A percentile compares a stretch with the other conserved stretches of the same genome.
Conservation (phyloP, 2,113 vertebrate species). For the human (Homo sapiens) region DNA sequence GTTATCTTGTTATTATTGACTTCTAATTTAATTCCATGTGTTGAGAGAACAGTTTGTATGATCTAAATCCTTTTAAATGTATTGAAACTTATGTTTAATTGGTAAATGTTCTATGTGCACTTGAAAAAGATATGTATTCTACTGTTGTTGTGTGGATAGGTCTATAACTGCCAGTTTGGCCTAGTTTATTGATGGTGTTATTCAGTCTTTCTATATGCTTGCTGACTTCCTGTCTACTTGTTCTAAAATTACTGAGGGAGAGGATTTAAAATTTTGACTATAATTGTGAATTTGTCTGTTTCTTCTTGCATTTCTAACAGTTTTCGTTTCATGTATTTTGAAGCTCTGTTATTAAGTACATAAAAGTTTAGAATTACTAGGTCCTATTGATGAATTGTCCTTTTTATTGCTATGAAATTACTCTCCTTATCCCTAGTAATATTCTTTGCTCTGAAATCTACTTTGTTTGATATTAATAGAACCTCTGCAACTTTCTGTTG, state of each 20-base stretch:
- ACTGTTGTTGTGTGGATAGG: not conserved
- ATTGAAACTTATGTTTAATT: not conserved
- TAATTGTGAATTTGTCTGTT: not conserved
- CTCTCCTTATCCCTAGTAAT: not conserved
- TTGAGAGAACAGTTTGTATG: not conserved
- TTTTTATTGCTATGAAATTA: not conserved
- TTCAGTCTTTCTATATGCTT: not conserved
- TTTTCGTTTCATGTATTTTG: not conserved
- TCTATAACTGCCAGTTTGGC: not conserved
- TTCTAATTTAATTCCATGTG: not conserved
- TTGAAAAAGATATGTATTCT: not conserved
- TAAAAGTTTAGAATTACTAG: not conserved
- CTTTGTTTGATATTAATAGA: not conserved
- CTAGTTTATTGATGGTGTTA: not conserved
- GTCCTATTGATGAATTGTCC: not conserved
- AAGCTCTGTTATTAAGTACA: not conserved
- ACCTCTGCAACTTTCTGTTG: not conserved
- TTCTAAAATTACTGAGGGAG: slow-evolving; percentile 19
- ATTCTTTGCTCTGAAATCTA: not conserved
- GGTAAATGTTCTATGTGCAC: not conserved
- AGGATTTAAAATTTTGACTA: not conserved
- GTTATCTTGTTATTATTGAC: not conserved
- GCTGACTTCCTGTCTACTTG: not conserved
- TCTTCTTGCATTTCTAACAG: not conserved
- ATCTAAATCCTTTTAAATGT: slow-evolving; percentile 19